Evolutionary conservation across 2,113 vertebrate genomes (phyloP).

Genomic region (Ceyx melanurus): DNA sequence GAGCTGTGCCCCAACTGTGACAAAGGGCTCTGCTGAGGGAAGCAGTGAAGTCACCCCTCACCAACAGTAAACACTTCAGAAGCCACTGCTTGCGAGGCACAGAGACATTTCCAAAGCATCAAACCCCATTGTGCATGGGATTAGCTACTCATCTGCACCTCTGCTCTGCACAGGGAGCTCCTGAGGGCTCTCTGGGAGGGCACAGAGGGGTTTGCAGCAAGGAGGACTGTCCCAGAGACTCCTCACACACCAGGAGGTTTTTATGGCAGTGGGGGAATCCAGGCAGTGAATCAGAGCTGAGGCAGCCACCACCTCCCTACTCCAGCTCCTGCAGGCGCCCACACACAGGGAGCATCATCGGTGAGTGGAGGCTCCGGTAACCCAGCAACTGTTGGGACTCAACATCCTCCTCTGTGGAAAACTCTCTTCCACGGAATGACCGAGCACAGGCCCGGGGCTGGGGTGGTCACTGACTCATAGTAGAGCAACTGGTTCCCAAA

Average conservation of each 20-base stretch:
- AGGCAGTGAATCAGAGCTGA: constrained; percentile 23
- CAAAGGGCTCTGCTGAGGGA: rapidly evolving
- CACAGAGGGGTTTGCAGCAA: rapidly evolving
- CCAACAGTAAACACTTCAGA: no score
- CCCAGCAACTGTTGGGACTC: not conserved
- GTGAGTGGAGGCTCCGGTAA: not conserved
- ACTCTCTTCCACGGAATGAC: not conserved
- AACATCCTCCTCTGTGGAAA: not conserved
- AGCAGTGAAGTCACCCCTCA: rapidly evolving
- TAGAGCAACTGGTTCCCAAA: rapidly evolving
- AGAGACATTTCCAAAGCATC: not conserved
- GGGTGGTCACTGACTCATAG: not conserved
- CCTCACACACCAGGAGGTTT: not conserved
- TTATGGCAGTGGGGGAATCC: not conserved
- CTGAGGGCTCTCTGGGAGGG: rapidly evolving
- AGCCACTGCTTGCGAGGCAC: not conserved
- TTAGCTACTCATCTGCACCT: not conserved
- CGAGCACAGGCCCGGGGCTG: rapidly evolving
- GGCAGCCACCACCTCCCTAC: not conserved
- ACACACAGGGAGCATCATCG: not conserved
- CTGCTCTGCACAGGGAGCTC: not conserved
- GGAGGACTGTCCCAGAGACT: not conserved
- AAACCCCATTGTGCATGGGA: not conserved
- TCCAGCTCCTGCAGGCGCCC: not conserved
- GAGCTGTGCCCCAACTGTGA: rapidly evolving